A percentile compares a stretch with the other conserved stretches of the same genome.
phyloP scores from a whole-genome alignment of 2,797 vertebrate species.

The Hydrocynus forskahlii region DNA sequence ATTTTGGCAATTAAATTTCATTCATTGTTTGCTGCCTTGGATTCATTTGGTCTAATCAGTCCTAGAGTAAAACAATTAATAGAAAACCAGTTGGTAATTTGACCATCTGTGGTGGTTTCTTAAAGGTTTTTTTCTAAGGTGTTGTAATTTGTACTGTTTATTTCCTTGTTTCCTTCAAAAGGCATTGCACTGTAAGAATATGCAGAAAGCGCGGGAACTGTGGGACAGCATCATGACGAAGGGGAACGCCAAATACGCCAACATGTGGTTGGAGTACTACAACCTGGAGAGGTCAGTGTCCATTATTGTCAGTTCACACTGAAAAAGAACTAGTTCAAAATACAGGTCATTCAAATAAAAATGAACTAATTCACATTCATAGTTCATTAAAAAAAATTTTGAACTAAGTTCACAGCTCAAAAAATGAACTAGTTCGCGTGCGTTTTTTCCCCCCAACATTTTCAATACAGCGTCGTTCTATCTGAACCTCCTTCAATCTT shows the following conservation, averaged over 20 bases:
- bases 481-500: too few species aligned
- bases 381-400: too few species aligned
- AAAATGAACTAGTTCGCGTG: too few species aligned
- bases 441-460: too few species aligned
- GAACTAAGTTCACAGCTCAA: too few species aligned
- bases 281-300: conserved; percentile 88
- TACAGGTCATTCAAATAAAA: too few species aligned
- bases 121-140: neutral
- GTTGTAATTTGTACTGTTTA: neutral
- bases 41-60: too few species aligned
- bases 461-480: too few species aligned
- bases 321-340: too few species aligned
- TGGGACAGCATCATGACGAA: conserved; percentile 98
- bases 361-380: too few species aligned
- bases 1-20: too few species aligned
- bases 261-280: conserved; percentile 99
- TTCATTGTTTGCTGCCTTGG: too few species aligned
- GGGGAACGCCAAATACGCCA: conserved; percentile 95
- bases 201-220: conserved; percentile 96
- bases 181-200: conserved; percentile 95
- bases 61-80: neutral
- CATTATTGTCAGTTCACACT: neutral
- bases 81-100: neutral
- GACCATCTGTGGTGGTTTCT: neutral
- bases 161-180: conserved; percentile 57